Percentiles rank a stretch among this genome's conserved stretches.
These are phyloP conservation scores for Xestia c-nigrum DNA, from an alignment of 2,888 invertebrate genomes.

Conservation along the genomic window DNA sequence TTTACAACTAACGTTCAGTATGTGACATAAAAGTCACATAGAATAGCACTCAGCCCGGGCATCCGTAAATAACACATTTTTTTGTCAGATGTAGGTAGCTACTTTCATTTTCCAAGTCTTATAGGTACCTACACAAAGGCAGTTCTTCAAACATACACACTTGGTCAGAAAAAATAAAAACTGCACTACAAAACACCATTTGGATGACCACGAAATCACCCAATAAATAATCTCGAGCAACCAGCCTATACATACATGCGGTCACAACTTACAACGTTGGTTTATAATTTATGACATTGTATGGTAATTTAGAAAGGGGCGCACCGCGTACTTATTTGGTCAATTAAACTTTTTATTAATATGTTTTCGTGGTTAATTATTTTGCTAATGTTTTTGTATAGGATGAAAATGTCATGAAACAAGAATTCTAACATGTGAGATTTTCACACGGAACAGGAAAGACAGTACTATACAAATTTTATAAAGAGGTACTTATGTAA, in stretches of 20 bases:
- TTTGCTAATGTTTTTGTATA: constrained; percentile 10
- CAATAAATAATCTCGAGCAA: constrained; percentile 59
- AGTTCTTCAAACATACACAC: not conserved
- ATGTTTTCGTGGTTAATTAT: constrained; percentile 52
- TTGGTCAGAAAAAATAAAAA: constrained; percentile 21
- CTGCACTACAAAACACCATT: constrained; percentile 5
- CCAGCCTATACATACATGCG: constrained; percentile 27
- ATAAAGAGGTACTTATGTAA: no score
- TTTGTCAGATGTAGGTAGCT: not conserved
- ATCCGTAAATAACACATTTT: not conserved
- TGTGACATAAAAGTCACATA: not conserved
- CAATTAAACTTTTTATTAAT: constrained; percentile 67
- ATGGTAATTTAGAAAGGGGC: constrained; percentile 61
- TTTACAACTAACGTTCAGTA: not conserved
- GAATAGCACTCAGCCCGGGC: not conserved
- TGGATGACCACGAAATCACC: constrained; percentile 47
- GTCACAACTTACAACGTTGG: constrained; percentile 34
- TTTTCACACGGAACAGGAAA: no score
- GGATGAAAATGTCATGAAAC: not conserved
- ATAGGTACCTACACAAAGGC: not conserved
- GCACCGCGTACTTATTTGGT: constrained; percentile 57
- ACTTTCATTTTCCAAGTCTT: not conserved
- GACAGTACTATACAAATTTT: no score
- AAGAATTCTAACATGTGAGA: not conserved
- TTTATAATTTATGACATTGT: constrained; percentile 58